These are phyloP conservation scores for Cantharis rustica DNA, from an alignment of 2,888 invertebrate genomes.

Conservation along the genomic window DNA sequence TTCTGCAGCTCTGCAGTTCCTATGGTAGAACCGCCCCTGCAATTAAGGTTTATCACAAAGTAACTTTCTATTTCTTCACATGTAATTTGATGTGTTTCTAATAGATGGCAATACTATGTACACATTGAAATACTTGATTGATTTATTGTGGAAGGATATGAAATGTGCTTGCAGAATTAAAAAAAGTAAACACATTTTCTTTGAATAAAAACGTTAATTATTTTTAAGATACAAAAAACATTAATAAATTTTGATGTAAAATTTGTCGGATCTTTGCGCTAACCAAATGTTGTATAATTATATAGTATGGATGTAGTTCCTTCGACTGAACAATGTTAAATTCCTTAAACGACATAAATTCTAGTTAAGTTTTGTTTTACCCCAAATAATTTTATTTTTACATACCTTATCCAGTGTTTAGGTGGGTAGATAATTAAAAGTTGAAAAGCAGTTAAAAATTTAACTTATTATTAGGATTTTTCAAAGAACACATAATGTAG, in stretches of 20 bases:
- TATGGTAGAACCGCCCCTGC: too few species aligned
- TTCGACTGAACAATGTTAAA: neutral
- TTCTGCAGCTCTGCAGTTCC: too few species aligned
- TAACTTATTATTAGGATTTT: constrained; percentile 45
- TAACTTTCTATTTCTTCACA: neutral
- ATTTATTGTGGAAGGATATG: neutral
- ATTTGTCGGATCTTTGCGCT: neutral
- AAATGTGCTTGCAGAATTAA: neutral
- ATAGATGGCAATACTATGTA: neutral
- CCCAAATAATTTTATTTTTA: constrained; percentile 16
- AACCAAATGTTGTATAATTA: neutral
- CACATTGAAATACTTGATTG: neutral
- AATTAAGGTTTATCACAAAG: neutral
- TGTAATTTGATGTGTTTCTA: neutral
- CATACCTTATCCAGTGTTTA: neutral
- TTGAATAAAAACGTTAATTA: neutral
- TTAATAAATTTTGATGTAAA: neutral
- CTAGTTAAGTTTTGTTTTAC: constrained; percentile 12
- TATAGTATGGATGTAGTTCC: too few species aligned
- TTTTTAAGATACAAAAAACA: neutral
- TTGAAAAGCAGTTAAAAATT: constrained; percentile 25
- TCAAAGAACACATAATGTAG: constrained; percentile 42
- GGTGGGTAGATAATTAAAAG: constrained; percentile 24
- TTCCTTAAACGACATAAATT: constrained; percentile 15
- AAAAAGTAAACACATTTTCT: neutral